Evolutionary conservation across 2,888 invertebrate genomes (phyloP).

Genomic region (Neuroscelio doddi): DNA sequence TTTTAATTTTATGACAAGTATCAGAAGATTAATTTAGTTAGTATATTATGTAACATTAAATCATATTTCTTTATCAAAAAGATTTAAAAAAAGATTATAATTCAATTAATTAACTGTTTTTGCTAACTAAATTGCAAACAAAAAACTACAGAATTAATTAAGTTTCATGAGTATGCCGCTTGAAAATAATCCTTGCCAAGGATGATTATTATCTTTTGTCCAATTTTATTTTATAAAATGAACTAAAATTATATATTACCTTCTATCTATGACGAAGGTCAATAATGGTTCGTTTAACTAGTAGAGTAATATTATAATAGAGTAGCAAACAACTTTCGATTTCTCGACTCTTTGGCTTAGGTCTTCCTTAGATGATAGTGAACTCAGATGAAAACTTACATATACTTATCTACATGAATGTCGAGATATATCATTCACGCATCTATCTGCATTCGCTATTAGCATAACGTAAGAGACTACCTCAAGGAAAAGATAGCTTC

Average conservation of each 20-base stretch:
- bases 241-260: conserved; percentile 23
- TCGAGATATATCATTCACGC: not conserved
- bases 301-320: conserved; percentile 34
- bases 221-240: conserved; percentile 7
- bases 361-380: conserved; percentile 14
- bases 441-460: not conserved
- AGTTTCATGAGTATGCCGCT: too few species aligned
- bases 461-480: conserved; percentile 2
- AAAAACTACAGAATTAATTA: too few species aligned
- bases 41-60: too few species aligned
- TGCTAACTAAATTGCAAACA: too few species aligned
- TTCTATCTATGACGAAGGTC: conserved; percentile 44
- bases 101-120: too few species aligned
- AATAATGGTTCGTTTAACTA: conserved; percentile 35
- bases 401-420: not conserved
- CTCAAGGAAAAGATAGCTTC: not conserved
- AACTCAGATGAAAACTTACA: not conserved
- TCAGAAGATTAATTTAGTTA: too few species aligned
- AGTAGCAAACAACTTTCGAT: conserved; percentile 55
- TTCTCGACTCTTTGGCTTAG: conserved; percentile 32
- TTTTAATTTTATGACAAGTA: too few species aligned
- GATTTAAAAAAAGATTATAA: too few species aligned
- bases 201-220: not conserved
- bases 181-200: too few species aligned
- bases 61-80: too few species aligned